A percentile compares a stretch with the other conserved stretches of the same genome.
Evolutionary conservation across 2,888 invertebrate genomes (phyloP).

Genomic region (Laothoe populi): DNA sequence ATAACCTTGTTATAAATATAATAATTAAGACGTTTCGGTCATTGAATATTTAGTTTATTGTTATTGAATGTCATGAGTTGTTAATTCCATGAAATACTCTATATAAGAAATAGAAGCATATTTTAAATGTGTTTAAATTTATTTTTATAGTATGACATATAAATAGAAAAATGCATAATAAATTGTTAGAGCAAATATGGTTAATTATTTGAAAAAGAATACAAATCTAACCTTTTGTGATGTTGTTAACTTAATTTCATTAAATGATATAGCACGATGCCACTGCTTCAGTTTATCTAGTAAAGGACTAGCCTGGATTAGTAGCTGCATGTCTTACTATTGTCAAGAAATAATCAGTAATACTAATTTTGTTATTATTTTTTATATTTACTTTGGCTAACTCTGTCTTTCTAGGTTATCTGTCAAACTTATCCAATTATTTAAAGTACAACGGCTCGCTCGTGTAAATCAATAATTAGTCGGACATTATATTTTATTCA

Average conservation of each 20-base stretch:
- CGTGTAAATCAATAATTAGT: neutral
- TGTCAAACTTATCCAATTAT: slow-evolving; percentile 41
- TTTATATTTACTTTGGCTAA: slow-evolving; percentile 7
- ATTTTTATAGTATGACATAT: too few relatives aligned
- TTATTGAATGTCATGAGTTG: too few relatives aligned
- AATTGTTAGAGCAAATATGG: too few relatives aligned
- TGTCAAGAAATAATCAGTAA: slow-evolving; percentile 44
- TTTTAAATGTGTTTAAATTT: too few relatives aligned
- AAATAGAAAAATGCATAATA: neutral
- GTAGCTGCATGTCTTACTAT: slow-evolving; percentile 67
- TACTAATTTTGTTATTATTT: slow-evolving; percentile 23
- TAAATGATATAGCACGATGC: slow-evolving; percentile 73
- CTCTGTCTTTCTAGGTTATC: slow-evolving; percentile 45
- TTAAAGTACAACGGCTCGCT: neutral
- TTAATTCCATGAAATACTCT: too few relatives aligned
- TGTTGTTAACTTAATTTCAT: slow-evolving; percentile 85
- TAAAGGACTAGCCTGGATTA: slow-evolving; percentile 84
- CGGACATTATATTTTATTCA: neutral
- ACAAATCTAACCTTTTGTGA: slow-evolving; percentile 87
- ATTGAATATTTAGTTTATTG: too few relatives aligned
- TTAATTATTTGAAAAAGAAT: slow-evolving; percentile 25
- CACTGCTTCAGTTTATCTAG: slow-evolving; percentile 83
- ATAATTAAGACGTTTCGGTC: too few relatives aligned
- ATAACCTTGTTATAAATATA: neutral
- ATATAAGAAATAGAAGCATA: too few relatives aligned